Percentiles rank a stretch among this genome's conserved stretches.
Conservation (phyloP, 2,888 invertebrate genomes). For the Caenorhabditis sp. region DNA sequence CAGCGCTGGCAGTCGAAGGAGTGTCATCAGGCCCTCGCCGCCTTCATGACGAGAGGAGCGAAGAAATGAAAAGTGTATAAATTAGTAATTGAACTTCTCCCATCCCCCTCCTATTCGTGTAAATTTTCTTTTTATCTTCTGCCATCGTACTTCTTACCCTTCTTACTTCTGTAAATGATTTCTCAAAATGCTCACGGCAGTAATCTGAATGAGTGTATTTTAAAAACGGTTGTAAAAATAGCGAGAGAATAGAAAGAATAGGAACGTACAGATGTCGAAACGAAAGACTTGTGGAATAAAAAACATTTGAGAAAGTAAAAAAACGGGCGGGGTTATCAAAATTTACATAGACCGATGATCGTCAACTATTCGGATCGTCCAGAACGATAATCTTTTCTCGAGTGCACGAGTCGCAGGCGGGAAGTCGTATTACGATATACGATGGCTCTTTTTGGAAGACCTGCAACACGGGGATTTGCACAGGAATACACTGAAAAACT, state of each 20-base stretch:
- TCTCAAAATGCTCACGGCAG: not conserved
- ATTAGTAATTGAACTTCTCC: not conserved
- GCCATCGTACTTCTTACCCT: not conserved
- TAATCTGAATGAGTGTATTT: not conserved
- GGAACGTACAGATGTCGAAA: not conserved
- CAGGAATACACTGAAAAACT: slow-evolving; percentile 1
- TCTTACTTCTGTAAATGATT: slow-evolving; percentile 18
- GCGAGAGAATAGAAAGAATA: not conserved
- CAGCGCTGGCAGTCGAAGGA: slow-evolving; percentile 88
- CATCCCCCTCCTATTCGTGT: slow-evolving; percentile 11
- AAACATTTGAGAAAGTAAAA: not conserved
- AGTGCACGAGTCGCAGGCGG: slow-evolving; percentile 78
- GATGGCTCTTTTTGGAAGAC: slow-evolving; percentile 76
- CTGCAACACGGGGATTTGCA: slow-evolving; percentile 35
- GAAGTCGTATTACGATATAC: slow-evolving; percentile 78
- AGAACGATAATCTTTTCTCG: slow-evolving; percentile 74
- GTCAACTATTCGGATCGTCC: slow-evolving; percentile 65
- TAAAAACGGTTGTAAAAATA: not conserved
- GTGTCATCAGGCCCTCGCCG: slow-evolving; percentile 87
- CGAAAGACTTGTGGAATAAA: not conserved
- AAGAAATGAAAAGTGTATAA: slow-evolving; percentile 72
- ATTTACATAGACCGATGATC: not conserved
- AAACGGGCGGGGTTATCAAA: not conserved
- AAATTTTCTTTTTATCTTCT: slow-evolving; percentile 4
- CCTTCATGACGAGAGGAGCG: slow-evolving; percentile 84